Percentiles rank a stretch among this genome's conserved stretches.
Evolutionary conservation across 92 coral and sea anemone species (phyloP).

Genomic region (Micromussa lordhowensis): DNA sequence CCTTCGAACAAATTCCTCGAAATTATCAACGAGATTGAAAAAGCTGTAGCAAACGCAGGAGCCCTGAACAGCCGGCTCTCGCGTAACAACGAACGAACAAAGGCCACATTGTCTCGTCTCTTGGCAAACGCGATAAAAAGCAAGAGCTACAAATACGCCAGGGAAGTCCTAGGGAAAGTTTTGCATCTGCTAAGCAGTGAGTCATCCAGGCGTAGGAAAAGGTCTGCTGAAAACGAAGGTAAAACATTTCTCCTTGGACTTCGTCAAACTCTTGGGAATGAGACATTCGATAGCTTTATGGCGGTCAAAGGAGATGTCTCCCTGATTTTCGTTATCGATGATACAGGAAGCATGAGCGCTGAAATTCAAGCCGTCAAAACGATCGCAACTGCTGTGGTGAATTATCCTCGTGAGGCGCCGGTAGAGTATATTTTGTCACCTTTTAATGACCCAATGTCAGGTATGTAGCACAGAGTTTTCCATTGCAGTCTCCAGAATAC

Average conservation of each 20-base stretch:
- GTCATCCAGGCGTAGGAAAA: constrained; percentile 43
- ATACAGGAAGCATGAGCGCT: constrained; percentile 83
- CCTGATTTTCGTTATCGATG: constrained; percentile 84
- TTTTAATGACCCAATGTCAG: constrained; percentile 75
- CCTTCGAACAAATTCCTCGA: constrained; percentile 76
- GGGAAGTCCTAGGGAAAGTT: constrained; percentile 54
- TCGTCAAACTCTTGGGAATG: constrained; percentile 51
- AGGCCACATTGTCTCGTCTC: not conserved
- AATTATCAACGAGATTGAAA: constrained; percentile 75
- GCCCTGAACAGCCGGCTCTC: not conserved
- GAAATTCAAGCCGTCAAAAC: constrained; percentile 80
- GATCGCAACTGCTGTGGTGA: constrained; percentile 74
- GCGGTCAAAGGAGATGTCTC: constrained; percentile 88
- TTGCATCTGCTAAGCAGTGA: constrained; percentile 29
- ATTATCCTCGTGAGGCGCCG: constrained; percentile 68
- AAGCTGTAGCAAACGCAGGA: constrained; percentile 67
- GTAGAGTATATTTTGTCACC: constrained; percentile 81
- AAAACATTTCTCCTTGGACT: constrained; percentile 58
- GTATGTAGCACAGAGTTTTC: not conserved
- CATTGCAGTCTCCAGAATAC: not conserved
- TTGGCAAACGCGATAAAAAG: not conserved
- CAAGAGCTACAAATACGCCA: constrained; percentile 30
- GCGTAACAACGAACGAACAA: not conserved
- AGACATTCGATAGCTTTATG: constrained; percentile 75
- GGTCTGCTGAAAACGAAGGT: constrained; percentile 54